phyloP scores from a whole-genome alignment of 2,113 vertebrate species.

The Coptodon bakossiorum region DNA sequence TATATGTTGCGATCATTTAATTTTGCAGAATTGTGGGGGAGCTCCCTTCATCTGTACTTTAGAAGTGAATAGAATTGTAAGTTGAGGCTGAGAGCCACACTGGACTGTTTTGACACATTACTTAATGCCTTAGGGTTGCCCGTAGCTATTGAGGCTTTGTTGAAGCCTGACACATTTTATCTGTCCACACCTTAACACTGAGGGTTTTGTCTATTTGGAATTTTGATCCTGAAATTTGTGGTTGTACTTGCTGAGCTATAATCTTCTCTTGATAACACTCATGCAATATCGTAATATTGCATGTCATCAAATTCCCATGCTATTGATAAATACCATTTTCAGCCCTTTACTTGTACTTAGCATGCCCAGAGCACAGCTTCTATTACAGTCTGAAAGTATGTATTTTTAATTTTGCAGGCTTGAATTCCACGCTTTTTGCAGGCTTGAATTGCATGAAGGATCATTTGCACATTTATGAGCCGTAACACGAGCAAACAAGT shows the following conservation, averaged over 20 bases:
- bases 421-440: background rate
- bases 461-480: conserved; percentile 24
- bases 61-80: background rate
- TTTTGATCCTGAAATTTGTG: background rate
- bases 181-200: background rate
- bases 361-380: background rate
- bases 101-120: conserved; percentile 2
- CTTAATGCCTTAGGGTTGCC: background rate
- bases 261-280: background rate
- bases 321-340: conserved; percentile 8
- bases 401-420: background rate
- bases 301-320: background rate
- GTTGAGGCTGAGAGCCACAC: background rate
- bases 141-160: background rate
- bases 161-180: background rate
- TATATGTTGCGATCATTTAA: background rate
- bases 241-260: background rate
- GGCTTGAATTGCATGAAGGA: conserved; percentile 11
- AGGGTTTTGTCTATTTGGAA: background rate
- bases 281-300: background rate
- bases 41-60: background rate
- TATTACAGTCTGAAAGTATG: background rate
- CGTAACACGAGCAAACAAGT: conserved; percentile 10
- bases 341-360: background rate
- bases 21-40: background rate